Conservation (phyloP, 2,113 vertebrate species). For the Eidolon helvum region DNA sequence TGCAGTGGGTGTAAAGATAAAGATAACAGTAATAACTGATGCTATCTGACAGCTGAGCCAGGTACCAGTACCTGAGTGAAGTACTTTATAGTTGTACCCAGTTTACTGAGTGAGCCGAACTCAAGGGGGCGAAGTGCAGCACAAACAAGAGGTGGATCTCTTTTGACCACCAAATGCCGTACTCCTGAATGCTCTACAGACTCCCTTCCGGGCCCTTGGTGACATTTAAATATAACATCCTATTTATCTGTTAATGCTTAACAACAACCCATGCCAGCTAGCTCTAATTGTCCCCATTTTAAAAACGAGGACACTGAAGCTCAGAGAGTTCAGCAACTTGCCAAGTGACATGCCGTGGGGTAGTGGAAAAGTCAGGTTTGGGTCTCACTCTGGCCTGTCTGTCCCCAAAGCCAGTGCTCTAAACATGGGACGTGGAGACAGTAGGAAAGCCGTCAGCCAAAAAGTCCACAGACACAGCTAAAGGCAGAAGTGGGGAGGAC, state of each 20-base stretch:
- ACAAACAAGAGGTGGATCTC: background rate
- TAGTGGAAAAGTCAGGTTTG: background rate
- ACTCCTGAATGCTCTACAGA: background rate
- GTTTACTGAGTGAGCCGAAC: background rate
- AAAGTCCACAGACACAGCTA: background rate
- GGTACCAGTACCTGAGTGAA: background rate
- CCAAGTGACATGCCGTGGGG: background rate
- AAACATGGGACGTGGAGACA: background rate
- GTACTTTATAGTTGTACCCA: background rate
- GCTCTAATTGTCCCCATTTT: background rate
- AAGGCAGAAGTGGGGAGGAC: background rate
- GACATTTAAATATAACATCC: background rate
- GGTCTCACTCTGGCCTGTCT: background rate
- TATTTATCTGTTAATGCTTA: background rate
- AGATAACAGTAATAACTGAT: background rate
- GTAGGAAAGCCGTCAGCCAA: background rate
- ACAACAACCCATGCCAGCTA: background rate
- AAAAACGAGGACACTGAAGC: background rate
- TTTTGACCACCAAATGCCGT: background rate
- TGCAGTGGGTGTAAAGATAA: background rate
- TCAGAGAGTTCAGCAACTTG: background rate
- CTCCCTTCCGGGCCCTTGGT: too few relatives aligned
- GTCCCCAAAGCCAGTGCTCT: background rate
- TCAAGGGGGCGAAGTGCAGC: background rate
- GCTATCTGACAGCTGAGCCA: background rate